Conservation (phyloP, 2,888 invertebrate genomes). For the Mayetiola destructor region DNA sequence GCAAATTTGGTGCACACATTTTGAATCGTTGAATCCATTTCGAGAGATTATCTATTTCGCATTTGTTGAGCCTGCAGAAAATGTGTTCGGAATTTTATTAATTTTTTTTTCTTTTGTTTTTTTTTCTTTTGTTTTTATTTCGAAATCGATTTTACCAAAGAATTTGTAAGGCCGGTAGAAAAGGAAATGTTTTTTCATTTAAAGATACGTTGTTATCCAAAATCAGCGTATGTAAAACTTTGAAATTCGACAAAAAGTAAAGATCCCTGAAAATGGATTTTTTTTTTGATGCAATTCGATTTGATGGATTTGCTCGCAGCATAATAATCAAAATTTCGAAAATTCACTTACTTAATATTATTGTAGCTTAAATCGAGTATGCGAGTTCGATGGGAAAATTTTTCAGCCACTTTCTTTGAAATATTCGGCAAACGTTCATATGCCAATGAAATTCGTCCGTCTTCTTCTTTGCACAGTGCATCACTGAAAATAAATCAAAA, state of each 20-base stretch:
- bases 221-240: conserved; percentile 58
- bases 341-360: conserved; percentile 45
- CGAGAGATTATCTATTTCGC: conserved; percentile 47
- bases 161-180: conserved; percentile 54
- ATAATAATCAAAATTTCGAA: conserved; percentile 16
- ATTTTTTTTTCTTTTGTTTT: neutral
- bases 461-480: conserved; percentile 30
- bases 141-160: conserved; percentile 45
- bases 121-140: no score
- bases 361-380: conserved; percentile 60
- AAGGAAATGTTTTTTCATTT: conserved; percentile 54
- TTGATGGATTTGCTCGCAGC: conserved; percentile 26
- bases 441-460: conserved; percentile 48
- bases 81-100: conserved; percentile 13
- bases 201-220: conserved; percentile 66
- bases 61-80: conserved; percentile 45
- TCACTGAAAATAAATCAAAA: neutral
- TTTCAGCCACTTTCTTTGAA: conserved; percentile 47
- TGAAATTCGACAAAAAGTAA: conserved; percentile 56
- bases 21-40: conserved; percentile 58
- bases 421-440: conserved; percentile 52
- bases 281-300: no score
- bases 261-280: conserved; percentile 43
- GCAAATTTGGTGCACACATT: conserved; percentile 55
- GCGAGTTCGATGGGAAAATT: conserved; percentile 44